phyloP scores from a whole-genome alignment of 1,140 invertebrate genomes.

The Cyclina sinensis region DNA sequence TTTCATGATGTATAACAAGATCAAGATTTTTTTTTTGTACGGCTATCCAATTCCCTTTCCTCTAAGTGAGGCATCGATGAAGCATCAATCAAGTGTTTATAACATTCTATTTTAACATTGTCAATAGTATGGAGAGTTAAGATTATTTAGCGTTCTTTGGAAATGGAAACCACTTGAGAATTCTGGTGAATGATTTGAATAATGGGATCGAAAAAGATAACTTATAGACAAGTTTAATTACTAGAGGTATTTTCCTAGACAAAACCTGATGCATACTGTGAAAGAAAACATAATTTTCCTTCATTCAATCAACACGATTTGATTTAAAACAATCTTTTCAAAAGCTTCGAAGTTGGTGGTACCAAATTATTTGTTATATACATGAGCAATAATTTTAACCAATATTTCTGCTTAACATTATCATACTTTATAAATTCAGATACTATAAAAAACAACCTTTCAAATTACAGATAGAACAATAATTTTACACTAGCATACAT shows the following conservation, averaged over 20 bases:
- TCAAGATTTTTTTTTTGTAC: background rate
- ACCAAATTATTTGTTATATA: background rate
- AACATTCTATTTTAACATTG: background rate
- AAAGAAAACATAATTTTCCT: background rate
- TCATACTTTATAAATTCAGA: too few relatives aligned
- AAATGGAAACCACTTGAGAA: background rate
- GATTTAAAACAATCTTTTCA: too few relatives aligned
- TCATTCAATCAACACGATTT: too few relatives aligned
- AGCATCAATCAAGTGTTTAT: background rate
- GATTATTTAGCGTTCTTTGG: background rate
- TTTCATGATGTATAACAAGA: constrained; percentile 5
- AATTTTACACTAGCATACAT: too few relatives aligned
- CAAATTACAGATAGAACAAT: too few relatives aligned
- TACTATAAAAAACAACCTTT: too few relatives aligned
- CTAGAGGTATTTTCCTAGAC: background rate
- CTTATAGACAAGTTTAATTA: background rate
- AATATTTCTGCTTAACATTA: too few relatives aligned
- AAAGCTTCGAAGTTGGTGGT: background rate
- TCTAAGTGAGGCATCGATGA: background rate
- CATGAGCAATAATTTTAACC: too few relatives aligned
- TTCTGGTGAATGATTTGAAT: constrained; percentile 13
- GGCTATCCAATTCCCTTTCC: background rate
- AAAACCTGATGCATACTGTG: background rate
- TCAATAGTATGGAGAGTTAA: constrained; percentile 16
- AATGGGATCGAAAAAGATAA: background rate